A percentile compares a stretch with the other conserved stretches of the same genome.
Evolutionary conservation across 2,113 vertebrate genomes (phyloP).

Genomic region (Mustelus asterias): DNA sequence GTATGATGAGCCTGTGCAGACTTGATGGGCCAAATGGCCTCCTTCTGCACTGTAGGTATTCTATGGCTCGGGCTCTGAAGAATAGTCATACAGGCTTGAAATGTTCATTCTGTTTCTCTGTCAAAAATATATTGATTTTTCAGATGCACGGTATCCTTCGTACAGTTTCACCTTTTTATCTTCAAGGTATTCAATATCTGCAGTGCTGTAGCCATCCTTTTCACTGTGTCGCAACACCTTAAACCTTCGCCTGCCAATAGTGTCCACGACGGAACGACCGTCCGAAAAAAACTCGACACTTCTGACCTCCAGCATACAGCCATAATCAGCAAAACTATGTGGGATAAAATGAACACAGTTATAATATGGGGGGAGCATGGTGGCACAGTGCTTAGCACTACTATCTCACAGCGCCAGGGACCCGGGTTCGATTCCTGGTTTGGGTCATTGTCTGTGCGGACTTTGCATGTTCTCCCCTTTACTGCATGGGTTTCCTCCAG

Average conservation of each 20-base stretch:
- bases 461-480: too few species aligned
- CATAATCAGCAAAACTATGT: conserved; percentile 69
- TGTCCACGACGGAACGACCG: conserved; percentile 70
- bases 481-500: too few species aligned
- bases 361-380: too few species aligned
- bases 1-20: too few species aligned
- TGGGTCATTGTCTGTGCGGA: too few species aligned
- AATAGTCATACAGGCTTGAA: too few species aligned
- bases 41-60: too few species aligned
- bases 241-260: conserved; percentile 68
- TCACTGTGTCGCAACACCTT: conserved; percentile 66
- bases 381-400: too few species aligned
- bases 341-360: conserved; percentile 36
- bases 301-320: conserved; percentile 71
- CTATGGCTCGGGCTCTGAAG: too few species aligned
- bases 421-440: too few species aligned
- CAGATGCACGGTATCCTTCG: not conserved
- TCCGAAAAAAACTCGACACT: conserved; percentile 70
- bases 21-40: too few species aligned
- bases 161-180: conserved; percentile 58
- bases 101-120: not conserved
- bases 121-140: not conserved
- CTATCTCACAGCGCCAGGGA: too few species aligned
- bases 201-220: conserved; percentile 68
- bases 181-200: conserved; percentile 72